Evolutionary conservation across 1,140 invertebrate genomes (phyloP).

Genomic region (Sminthurinus signatus): DNA sequence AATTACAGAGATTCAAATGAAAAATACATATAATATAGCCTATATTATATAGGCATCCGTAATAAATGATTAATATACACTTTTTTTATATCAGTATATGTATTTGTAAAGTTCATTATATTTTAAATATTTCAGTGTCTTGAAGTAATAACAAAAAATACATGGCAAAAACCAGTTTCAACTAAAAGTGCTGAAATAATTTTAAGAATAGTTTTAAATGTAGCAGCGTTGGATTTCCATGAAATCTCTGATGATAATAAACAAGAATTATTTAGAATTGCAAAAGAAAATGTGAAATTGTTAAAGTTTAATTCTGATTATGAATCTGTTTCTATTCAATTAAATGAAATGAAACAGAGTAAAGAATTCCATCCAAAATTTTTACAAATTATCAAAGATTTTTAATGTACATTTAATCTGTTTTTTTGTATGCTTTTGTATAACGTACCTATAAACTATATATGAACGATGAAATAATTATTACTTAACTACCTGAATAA

Average conservation of each 20-base stretch:
- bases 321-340: not conserved
- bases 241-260: not conserved
- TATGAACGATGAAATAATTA: no score
- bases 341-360: not conserved
- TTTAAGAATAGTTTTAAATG: constrained; percentile 28
- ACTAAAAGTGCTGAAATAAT: constrained; percentile 26
- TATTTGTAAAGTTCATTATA: no score
- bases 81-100: not conserved
- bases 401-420: no score
- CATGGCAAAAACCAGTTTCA: constrained; percentile 31
- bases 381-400: not conserved
- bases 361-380: constrained; percentile 12
- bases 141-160: constrained; percentile 8
- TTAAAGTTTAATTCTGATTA: constrained; percentile 14
- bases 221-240: constrained; percentile 6
- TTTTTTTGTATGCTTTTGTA: no score
- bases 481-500: no score
- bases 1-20: no score
- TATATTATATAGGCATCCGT: not conserved
- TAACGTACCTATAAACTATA: no score
- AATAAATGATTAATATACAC: not conserved
- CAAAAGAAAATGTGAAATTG: constrained; percentile 8
- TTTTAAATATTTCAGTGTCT: constrained; percentile 4
- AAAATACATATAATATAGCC: not conserved
- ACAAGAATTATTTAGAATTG: not conserved